Conservation (phyloP, 2,888 invertebrate genomes). For the Nebria brevicollis region DNA sequence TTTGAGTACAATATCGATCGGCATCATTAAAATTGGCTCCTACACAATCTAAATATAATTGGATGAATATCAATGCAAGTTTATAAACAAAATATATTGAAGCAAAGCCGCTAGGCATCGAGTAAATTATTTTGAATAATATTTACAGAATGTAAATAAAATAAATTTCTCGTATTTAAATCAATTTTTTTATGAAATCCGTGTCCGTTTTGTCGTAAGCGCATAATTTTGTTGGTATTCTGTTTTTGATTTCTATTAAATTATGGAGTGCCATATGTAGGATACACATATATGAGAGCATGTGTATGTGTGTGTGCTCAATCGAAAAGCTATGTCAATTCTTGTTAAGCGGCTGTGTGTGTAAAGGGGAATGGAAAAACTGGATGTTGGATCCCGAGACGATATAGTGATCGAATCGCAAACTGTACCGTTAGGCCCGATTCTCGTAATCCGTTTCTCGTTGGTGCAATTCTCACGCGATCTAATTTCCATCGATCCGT, state of each 20-base stretch:
- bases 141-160: conserved; percentile 36
- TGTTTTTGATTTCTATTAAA: conserved; percentile 35
- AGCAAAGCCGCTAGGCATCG: too few species aligned
- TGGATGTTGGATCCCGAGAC: neutral
- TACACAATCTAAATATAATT: too few species aligned
- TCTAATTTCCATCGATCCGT: conserved; percentile 5
- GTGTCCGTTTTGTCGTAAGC: conserved; percentile 27
- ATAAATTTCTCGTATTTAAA: conserved; percentile 35
- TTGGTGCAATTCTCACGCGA: conserved; percentile 11
- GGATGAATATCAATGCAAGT: too few species aligned
- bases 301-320: neutral
- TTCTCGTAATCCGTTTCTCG: conserved; percentile 7
- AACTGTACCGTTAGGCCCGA: conserved; percentile 7
- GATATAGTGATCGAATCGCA: conserved; percentile 11
- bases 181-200: conserved; percentile 29
- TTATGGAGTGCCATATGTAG: conserved; percentile 14
- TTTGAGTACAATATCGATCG: too few species aligned
- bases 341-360: too few species aligned
- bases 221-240: conserved; percentile 25
- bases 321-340: too few species aligned
- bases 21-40: too few species aligned
- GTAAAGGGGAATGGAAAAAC: neutral
- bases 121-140: neutral
- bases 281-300: neutral
- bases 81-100: too few species aligned